Evolutionary conservation across 2,797 vertebrate species (phyloP), one percentile per base, ranked within the genome.

Genomic region (Eulemur coronatus): DNA sequence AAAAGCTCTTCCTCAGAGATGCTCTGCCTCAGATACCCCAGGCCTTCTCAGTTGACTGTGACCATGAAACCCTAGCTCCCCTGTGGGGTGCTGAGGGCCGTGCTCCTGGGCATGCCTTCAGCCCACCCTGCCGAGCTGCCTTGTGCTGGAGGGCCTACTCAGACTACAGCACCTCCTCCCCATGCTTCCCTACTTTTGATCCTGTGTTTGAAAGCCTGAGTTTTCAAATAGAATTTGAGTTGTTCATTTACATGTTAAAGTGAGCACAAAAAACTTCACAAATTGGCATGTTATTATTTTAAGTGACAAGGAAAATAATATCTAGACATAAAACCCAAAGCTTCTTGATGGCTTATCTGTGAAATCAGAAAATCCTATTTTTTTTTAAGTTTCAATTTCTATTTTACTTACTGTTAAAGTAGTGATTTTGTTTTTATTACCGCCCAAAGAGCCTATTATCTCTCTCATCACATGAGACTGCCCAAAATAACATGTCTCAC

Each of bases 361-460:
- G 86, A 96, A 97, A 92, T 89, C 69, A 96, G 95, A 97, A 96
- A 95, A 95, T 46, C 46, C 5, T 94, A 46, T 90, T 94, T 96
- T 95, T 95, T 94, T 75, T 70, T 28, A 69, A 87, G 94, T 93
- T 97, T 97, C 59, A 46, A 72, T 93, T 97, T 97, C 92, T 95
- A 89, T 95, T 96, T 96, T 94, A 75, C 95, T 96, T 94, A 78
- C 88, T 97, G 96, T 96, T 93, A 96, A 88, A 95, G 75, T 84
- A 94, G 91, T 89, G 89, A 89, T 94, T 89, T 92, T 97, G 88
- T 97, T 97, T 97, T 97, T 80, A 97, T 97, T 96, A 95, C 94
- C 3, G 0, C 59, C 95, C 84, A 91, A 82, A 96, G 92, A 97
- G 78, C 52, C 46, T 59, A 93, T 96, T 94, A 97, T 97, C 95